These are phyloP conservation scores for Acanthococcus lagerstroemiae DNA, from an alignment of 2,888 invertebrate genomes.

Conservation along the genomic window DNA sequence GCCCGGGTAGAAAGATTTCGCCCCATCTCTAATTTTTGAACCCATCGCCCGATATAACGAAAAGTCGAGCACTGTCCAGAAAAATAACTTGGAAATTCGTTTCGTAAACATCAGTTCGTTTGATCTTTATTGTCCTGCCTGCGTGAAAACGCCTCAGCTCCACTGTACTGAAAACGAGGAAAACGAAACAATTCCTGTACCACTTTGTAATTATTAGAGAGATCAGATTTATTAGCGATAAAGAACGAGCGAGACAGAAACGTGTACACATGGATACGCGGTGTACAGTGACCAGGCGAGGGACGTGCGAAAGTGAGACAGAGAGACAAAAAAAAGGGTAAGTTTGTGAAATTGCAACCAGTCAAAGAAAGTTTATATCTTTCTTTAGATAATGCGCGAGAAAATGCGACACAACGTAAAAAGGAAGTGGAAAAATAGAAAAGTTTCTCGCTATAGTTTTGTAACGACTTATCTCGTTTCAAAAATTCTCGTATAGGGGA, in stretches of 20 bases:
- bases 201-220: not conserved
- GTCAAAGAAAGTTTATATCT: not conserved
- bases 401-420: not conserved
- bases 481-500: constrained; percentile 13
- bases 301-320: too few species aligned
- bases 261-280: too few species aligned
- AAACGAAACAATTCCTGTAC: too few species aligned
- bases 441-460: not conserved
- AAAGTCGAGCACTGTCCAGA: too few species aligned
- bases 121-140: not conserved
- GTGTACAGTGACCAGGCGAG: too few species aligned
- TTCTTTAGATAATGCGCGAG: not conserved
- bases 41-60: too few species aligned
- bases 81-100: too few species aligned
- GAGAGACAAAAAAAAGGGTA: not conserved
- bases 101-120: too few species aligned
- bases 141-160: too few species aligned
- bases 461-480: not conserved
- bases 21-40: too few species aligned
- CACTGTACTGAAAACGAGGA: too few species aligned
- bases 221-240: not conserved
- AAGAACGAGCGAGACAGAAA: not conserved
- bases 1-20: too few species aligned
- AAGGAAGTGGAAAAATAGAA: not conserved
- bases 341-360: not conserved